Evolutionary conservation across 2,888 invertebrate genomes (phyloP).

Genomic region (Brassicogethes aeneus): DNA sequence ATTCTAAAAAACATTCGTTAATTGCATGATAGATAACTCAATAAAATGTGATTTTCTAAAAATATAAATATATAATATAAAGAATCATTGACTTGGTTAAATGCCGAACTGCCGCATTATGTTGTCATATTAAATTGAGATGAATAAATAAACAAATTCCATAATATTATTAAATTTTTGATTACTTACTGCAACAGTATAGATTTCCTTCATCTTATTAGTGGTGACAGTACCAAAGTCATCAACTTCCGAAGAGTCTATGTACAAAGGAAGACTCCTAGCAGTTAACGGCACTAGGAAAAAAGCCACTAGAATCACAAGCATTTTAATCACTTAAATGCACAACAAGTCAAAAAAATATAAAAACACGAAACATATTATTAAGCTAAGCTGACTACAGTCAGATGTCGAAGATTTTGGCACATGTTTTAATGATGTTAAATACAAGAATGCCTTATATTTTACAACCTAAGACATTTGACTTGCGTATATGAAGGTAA

Average conservation of each 20-base stretch:
- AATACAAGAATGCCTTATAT: background rate
- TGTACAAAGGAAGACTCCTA: background rate
- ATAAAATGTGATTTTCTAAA: too few species aligned
- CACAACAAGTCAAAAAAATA: too few species aligned
- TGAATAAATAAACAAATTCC: too few species aligned
- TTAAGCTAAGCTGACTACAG: background rate
- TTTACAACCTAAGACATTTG: background rate
- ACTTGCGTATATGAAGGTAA: background rate
- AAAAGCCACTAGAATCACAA: background rate
- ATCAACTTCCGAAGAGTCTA: background rate
- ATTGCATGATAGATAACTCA: too few species aligned
- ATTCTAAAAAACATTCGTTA: too few species aligned
- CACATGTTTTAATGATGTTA: background rate
- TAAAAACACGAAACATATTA: too few species aligned
- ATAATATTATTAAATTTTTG: too few species aligned
- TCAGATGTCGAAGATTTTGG: background rate
- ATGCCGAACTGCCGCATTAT: too few species aligned
- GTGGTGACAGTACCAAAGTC: background rate
- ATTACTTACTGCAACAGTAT: background rate
- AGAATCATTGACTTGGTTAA: too few species aligned
- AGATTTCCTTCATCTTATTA: background rate
- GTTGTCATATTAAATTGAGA: too few species aligned
- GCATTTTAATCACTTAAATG: background rate
- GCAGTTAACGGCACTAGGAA: background rate
- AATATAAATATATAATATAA: too few species aligned